Evolutionary conservation across 2,113 vertebrate species (phyloP).

Genomic region (Nycticorax nycticorax): DNA sequence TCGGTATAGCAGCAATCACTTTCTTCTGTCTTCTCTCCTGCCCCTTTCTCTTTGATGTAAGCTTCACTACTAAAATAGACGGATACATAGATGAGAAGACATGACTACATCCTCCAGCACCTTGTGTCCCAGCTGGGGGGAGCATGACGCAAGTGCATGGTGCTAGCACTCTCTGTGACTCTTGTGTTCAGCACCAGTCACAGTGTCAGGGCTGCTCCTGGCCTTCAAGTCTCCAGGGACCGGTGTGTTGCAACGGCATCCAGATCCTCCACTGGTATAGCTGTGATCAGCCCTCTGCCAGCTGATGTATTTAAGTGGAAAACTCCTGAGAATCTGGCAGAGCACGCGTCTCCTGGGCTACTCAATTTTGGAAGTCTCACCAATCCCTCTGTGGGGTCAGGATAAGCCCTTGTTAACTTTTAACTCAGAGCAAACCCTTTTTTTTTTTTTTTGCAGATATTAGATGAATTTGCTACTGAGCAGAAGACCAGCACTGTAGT

Average conservation of each 20-base stretch:
- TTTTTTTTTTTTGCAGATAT: slow-evolving; percentile 31
- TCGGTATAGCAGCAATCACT: not conserved
- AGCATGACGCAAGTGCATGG: not conserved
- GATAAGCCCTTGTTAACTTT: not conserved
- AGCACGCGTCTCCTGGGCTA: not conserved
- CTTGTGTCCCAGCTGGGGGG: not conserved
- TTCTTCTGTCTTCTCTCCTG: not conserved
- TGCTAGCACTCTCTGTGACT: not conserved
- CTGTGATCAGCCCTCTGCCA: not conserved
- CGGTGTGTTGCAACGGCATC: not conserved
- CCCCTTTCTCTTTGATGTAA: not conserved
- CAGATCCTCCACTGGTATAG: not conserved
- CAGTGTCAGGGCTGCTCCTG: not conserved
- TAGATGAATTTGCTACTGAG: not conserved
- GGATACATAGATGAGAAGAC: not conserved
- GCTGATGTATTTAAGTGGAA: not conserved
- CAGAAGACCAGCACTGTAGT: not conserved
- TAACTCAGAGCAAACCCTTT: not conserved
- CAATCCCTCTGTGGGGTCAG: not conserved
- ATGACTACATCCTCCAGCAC: not conserved
- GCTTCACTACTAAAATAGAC: not conserved
- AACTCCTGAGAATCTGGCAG: not conserved
- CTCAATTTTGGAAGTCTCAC: not conserved
- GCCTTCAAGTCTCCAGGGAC: not conserved
- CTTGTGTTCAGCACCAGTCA: not conserved